A percentile compares a stretch with the other conserved stretches of the same genome.
Evolutionary conservation across 2,888 invertebrate genomes (phyloP).

Genomic region (Phragmatobia fuliginosa): DNA sequence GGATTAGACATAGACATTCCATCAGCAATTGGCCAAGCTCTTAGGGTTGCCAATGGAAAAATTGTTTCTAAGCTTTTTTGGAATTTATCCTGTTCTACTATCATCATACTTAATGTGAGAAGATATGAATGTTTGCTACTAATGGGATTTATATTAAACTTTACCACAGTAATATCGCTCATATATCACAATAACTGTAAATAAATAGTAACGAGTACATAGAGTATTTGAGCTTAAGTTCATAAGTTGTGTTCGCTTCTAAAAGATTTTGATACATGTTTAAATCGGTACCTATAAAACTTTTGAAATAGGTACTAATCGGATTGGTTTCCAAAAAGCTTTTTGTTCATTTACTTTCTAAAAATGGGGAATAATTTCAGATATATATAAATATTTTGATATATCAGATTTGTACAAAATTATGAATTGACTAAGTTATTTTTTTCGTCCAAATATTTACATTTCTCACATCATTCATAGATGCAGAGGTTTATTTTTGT

Average conservation of each 20-base stretch:
- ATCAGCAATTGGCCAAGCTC: slow-evolving; percentile 60
- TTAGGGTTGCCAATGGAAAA: slow-evolving; percentile 32
- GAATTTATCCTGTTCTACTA: no score
- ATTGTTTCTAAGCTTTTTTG: background rate
- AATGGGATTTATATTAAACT: no score
- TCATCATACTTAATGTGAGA: no score
- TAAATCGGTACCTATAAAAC: background rate
- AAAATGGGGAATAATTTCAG: background rate
- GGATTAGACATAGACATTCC: slow-evolving; percentile 61
- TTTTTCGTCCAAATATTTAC: background rate
- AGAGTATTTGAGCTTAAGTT: background rate
- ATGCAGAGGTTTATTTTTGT: background rate
- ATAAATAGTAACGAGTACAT: background rate
- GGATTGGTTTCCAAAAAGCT: background rate
- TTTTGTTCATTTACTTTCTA: background rate
- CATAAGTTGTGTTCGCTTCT: no score
- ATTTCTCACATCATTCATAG: background rate
- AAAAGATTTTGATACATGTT: background rate
- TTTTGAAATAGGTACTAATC: no score
- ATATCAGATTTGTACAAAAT: background rate
- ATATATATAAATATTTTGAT: background rate
- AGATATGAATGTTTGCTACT: no score
- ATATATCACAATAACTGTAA: background rate
- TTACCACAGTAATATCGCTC: no score
- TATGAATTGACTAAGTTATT: background rate